Conservation (phyloP, 2,797 vertebrate genomes). For the Eulemur coronatus region DNA sequence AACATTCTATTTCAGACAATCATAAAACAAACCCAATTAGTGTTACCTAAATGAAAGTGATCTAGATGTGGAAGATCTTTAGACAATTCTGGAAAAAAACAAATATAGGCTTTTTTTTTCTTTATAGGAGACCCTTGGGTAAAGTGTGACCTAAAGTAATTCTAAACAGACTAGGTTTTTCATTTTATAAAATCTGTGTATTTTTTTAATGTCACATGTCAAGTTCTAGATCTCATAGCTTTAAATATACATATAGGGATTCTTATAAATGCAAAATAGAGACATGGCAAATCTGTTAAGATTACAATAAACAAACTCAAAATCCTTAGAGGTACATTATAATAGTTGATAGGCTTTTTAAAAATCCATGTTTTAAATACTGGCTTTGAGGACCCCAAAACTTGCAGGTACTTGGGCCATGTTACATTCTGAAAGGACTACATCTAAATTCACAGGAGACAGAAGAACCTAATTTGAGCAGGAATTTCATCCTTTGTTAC, state of each 20-base stretch:
- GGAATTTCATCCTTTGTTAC: slow-evolving; percentile 7
- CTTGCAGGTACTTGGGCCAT: background rate
- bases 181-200: background rate
- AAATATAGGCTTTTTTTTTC: background rate
- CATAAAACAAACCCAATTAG: background rate
- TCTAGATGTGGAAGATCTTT: background rate
- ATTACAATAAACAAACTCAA: background rate
- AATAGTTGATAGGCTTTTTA: background rate
- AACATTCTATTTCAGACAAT: slow-evolving; percentile 38
- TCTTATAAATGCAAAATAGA: slow-evolving; percentile 18
- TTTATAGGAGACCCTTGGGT: background rate
- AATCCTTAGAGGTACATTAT: background rate
- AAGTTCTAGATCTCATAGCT: background rate
- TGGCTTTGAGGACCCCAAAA: background rate
- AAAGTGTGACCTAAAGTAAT: background rate
- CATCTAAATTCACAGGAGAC: background rate
- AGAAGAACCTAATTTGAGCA: background rate
- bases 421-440: background rate
- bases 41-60: slow-evolving; percentile 18
- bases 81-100: background rate
- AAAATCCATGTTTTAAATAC: slow-evolving; percentile 30
- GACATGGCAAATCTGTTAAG: background rate
- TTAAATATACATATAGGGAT: background rate
- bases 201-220: background rate
- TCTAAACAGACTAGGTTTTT: slow-evolving; percentile 24